Conservation (phyloP, 2,113 vertebrate species). For the Poeciliopsis retropinna region DNA sequence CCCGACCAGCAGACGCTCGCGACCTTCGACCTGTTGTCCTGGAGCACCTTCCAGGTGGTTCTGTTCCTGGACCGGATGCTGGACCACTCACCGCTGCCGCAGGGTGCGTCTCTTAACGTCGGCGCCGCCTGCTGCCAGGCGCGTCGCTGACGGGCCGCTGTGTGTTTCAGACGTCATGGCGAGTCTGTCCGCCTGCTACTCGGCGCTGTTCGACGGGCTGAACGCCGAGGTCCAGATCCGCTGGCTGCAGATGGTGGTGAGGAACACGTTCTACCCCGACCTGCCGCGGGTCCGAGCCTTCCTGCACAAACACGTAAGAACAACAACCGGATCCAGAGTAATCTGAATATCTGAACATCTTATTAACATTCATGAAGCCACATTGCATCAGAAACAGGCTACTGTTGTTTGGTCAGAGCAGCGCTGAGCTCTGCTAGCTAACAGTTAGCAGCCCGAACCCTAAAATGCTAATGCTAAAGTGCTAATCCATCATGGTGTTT, state of each 20-base stretch:
- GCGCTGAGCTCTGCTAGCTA: too few species aligned
- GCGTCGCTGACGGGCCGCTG: background rate
- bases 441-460: too few species aligned
- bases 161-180: slow-evolving; percentile 83
- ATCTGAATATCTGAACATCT: too few species aligned
- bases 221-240: slow-evolving; percentile 95
- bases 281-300: slow-evolving; percentile 91
- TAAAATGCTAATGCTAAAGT: too few species aligned
- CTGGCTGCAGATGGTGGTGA: slow-evolving; percentile 94
- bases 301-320: slow-evolving; percentile 91
- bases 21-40: slow-evolving; percentile 87
- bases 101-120: slow-evolving; percentile 72
- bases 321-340: background rate
- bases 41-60: slow-evolving; percentile 95
- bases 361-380: too few species aligned
- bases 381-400: too few species aligned
- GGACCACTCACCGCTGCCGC: slow-evolving; percentile 87
- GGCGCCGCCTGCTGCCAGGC: background rate
- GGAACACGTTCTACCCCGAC: slow-evolving; percentile 91
- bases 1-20: slow-evolving; percentile 78
- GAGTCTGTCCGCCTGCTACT: slow-evolving; percentile 87
- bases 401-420: too few species aligned
- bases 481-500: too few species aligned
- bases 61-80: slow-evolving; percentile 95
- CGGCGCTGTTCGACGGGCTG: slow-evolving; percentile 88